phyloP scores from a whole-genome alignment of 2,888 invertebrate genomes.

The Cosmopolites sordidus region DNA sequence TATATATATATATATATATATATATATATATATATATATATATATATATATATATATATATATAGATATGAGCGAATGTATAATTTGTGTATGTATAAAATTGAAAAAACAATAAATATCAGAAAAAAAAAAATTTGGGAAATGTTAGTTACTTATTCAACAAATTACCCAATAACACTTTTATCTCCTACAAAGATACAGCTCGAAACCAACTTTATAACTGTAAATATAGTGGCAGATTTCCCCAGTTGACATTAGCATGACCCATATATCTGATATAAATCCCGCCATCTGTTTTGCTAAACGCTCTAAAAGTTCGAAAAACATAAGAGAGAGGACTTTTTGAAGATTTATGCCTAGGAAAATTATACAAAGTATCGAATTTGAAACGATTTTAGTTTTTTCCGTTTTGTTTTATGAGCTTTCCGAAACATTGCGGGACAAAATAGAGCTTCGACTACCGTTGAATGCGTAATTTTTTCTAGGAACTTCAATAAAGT shows the following conservation, averaged over 20 bases:
- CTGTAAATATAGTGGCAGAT: constrained; percentile 1
- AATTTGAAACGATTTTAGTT: constrained; percentile 1
- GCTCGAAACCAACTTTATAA: not conserved
- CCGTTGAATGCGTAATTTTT: not conserved
- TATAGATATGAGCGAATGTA: too few relatives aligned
- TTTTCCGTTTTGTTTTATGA: constrained; percentile 1
- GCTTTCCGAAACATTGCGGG: not conserved
- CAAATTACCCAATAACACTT: too few relatives aligned
- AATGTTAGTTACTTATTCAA: too few relatives aligned
- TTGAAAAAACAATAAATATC: too few relatives aligned
- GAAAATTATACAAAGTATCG: constrained; percentile 12
- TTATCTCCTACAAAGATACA: too few relatives aligned
- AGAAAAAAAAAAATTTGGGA: too few relatives aligned
- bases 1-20: too few relatives aligned
- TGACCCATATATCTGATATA: constrained; percentile 13
- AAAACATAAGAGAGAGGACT: constrained; percentile 10
- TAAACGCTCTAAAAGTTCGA: constrained; percentile 16
- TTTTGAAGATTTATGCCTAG: constrained; percentile 13
- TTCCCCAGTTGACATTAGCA: constrained; percentile 6
- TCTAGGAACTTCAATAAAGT: too few relatives aligned
- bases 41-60: too few relatives aligned
- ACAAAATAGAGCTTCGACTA: not conserved
- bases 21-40: too few relatives aligned
- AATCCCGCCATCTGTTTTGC: constrained; percentile 17
- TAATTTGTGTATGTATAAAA: too few relatives aligned